These are phyloP conservation scores for Xerus rutilus DNA, from an alignment of 2,797 vertebrate genomes.

Conservation along the genomic window DNA sequence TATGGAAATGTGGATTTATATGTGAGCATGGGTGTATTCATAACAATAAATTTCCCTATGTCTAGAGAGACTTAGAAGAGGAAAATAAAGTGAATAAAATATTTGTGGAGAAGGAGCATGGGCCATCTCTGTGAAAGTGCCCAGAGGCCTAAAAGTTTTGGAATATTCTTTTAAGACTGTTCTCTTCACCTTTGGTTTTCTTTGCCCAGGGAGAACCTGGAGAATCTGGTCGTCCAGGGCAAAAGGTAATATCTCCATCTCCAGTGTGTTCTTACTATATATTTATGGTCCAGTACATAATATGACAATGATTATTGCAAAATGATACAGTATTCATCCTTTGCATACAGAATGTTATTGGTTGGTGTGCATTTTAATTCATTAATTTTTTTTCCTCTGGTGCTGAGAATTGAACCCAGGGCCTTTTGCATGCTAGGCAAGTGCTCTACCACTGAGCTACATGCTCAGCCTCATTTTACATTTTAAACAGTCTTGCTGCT, in stretches of 20 bases:
- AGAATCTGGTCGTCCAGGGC: slow-evolving; percentile 95
- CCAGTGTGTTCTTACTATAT: neutral
- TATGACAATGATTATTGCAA: neutral
- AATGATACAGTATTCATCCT: neutral
- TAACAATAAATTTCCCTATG: neutral
- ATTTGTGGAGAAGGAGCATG: neutral
- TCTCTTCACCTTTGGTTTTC: slow-evolving; percentile 64
- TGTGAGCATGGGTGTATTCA: neutral
- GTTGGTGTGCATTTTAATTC: slow-evolving; percentile 67
- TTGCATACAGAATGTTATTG: neutral
- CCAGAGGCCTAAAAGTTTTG: neutral
- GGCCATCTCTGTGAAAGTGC: neutral
- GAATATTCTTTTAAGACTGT: neutral
- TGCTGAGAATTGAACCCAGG: neutral
- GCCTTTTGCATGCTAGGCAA: neutral
- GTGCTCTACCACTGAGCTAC: neutral
- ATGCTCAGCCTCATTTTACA: neutral
- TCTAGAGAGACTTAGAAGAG: neutral
- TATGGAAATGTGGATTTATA: neutral
- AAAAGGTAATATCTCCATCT: slow-evolving; percentile 92
- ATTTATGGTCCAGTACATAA: neutral
- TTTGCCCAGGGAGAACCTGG: slow-evolving; percentile 96
- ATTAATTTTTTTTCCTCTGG: neutral
- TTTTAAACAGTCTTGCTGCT: slow-evolving; percentile 67
- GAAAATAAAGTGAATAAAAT: neutral